A percentile compares a stretch with the other conserved stretches of the same genome.
These are phyloP conservation scores for Leptopilina clavipes DNA, from an alignment of 1,140 invertebrate species.

Conservation along the genomic window DNA sequence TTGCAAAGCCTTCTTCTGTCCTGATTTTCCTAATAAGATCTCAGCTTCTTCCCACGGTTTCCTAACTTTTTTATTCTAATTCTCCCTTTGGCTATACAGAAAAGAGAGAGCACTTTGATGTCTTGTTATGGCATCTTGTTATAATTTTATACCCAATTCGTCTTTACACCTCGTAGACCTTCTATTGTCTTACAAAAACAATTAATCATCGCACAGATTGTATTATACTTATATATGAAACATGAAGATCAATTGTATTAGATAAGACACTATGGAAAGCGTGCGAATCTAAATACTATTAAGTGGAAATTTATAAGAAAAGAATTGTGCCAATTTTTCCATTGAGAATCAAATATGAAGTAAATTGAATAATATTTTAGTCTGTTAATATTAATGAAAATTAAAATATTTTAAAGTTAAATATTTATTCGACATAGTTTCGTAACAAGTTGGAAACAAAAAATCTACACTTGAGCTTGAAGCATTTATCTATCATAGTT, in stretches of 20 bases:
- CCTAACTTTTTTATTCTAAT: background rate
- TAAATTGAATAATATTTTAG: no score
- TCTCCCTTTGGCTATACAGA: slow-evolving; percentile 1
- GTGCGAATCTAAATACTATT: background rate
- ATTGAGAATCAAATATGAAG: no score
- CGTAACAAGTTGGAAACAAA: no score
- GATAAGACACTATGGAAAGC: background rate
- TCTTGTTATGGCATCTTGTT: background rate
- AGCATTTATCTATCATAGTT: no score
- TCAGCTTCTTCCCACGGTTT: slow-evolving; percentile 4
- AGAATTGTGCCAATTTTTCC: background rate
- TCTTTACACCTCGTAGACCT: background rate
- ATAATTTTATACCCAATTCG: slow-evolving; percentile 14
- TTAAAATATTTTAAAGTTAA: no score
- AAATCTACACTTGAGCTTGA: no score
- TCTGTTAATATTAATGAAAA: no score
- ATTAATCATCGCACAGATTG: background rate
- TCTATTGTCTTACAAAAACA: background rate
- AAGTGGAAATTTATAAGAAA: background rate
- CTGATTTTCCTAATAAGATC: background rate
- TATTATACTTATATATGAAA: background rate
- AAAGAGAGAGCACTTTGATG: background rate
- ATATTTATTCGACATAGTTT: no score
- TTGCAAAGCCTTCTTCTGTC: background rate
- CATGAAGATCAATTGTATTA: no score